A percentile compares a stretch with the other conserved stretches of the same genome.
phyloP scores from a whole-genome alignment of 35 echinoderm and acorn worm species.

The Lytechinus pictus region DNA sequence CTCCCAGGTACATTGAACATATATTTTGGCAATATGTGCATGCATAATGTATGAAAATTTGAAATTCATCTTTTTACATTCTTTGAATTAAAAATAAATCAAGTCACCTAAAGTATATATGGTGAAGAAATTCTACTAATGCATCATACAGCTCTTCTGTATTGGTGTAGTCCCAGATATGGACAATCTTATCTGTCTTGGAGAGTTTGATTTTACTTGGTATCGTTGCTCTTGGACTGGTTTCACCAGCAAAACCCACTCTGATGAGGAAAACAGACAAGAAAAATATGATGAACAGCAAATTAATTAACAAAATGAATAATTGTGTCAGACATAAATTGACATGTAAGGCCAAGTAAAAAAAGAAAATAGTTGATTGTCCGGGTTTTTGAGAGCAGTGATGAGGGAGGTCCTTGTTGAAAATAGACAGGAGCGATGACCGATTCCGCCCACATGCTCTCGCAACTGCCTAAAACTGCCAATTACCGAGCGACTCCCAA shows the following conservation, averaged over 20 bases:
- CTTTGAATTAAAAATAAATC: background rate
- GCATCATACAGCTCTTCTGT: conserved; percentile 87
- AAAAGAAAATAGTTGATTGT: too few species aligned
- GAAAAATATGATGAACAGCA: background rate
- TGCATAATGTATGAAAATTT: background rate
- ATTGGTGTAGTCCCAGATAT: conserved; percentile 68
- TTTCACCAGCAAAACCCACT: conserved; percentile 95
- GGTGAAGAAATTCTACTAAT: conserved; percentile 89
- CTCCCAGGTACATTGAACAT: too few species aligned
- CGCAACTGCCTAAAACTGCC: too few species aligned
- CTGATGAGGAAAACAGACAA: conserved; percentile 54
- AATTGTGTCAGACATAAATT: too few species aligned
- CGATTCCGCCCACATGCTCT: too few species aligned
- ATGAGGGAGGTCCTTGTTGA: too few species aligned
- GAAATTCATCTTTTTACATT: background rate
- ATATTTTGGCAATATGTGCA: background rate
- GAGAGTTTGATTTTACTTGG: conserved; percentile 82
- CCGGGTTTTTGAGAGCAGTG: too few species aligned
- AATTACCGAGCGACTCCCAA: too few species aligned
- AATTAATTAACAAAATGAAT: too few species aligned
- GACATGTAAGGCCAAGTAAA: too few species aligned
- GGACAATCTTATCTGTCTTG: conserved; percentile 63
- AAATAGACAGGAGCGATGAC: too few species aligned
- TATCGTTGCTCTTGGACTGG: conserved; percentile 83
- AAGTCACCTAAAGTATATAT: conserved; percentile 89